Conservation (phyloP, 2,113 vertebrate species). For the Tupaia tana region DNA sequence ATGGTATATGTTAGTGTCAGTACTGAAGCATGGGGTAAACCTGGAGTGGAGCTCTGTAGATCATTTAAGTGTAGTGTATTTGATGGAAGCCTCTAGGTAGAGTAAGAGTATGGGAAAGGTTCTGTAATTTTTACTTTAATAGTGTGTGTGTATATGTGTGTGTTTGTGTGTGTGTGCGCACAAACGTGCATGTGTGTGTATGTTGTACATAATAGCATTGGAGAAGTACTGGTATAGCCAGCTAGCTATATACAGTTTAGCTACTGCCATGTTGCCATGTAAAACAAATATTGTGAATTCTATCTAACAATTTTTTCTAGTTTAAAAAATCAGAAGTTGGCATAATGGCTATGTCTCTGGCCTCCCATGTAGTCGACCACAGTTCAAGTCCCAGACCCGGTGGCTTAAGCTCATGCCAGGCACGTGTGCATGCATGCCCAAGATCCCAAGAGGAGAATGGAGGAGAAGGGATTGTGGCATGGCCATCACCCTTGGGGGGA, state of each 20-base stretch:
- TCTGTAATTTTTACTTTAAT: neutral
- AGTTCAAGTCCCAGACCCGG: no score
- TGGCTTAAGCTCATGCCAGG: no score
- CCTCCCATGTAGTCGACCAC: no score
- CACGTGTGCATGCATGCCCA: no score
- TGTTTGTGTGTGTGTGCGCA: neutral
- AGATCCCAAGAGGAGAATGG: no score
- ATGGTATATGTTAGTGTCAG: neutral
- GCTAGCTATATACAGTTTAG: neutral
- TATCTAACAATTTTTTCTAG: neutral
- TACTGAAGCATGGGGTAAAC: neutral
- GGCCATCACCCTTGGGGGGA: no score
- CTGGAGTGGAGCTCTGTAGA: neutral
- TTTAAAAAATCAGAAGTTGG: neutral
- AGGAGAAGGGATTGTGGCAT: no score
- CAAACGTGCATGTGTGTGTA: neutral
- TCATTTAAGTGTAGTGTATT: neutral
- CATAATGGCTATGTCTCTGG: no score
- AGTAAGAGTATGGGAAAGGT: neutral
- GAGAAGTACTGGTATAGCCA: neutral
- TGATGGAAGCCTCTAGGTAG: neutral
- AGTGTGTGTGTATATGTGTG: neutral
- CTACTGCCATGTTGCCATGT: neutral
- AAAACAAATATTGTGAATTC: neutral
- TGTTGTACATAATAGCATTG: neutral